phyloP scores from a whole-genome alignment of 2,113 vertebrate genomes.

The Esox niger region DNA sequence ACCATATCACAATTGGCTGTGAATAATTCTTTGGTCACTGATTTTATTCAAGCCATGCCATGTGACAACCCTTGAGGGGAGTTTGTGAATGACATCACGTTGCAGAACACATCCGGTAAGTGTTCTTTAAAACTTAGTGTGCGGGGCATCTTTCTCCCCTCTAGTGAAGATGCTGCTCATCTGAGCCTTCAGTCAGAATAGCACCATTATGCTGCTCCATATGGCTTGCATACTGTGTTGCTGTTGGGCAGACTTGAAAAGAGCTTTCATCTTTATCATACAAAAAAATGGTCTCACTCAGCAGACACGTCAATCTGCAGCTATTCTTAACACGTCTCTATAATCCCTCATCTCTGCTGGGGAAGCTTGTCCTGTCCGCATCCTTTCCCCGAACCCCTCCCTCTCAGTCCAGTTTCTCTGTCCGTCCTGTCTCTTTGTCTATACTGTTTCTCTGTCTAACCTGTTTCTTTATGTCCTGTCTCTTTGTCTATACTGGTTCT shows the following conservation, averaged over 20 bases:
- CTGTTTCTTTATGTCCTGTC: not conserved
- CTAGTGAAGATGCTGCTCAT: conserved; percentile 14
- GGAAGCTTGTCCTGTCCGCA: not conserved
- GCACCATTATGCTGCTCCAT: conserved; percentile 53
- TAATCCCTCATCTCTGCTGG: conserved; percentile 14
- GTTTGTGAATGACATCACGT: not conserved
- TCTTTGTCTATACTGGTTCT: conserved; percentile 9
- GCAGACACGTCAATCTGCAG: conserved; percentile 52
- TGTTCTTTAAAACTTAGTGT: not conserved
- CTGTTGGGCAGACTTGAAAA: conserved; percentile 48
- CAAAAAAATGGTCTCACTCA: conserved; percentile 60
- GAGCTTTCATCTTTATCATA: conserved; percentile 48
- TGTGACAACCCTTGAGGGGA: not conserved
- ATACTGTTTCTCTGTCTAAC: not conserved
- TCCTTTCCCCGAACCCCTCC: not conserved
- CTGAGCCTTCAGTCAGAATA: conserved; percentile 20
- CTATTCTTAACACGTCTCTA: conserved; percentile 11
- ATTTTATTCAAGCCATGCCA: not conserved
- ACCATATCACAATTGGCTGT: not conserved
- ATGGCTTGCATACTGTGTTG: conserved; percentile 49
- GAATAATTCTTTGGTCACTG: not conserved
- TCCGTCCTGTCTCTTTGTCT: not conserved
- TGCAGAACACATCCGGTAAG: not conserved
- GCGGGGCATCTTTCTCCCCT: not conserved
- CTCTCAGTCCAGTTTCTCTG: not conserved